Evolutionary conservation across 2,797 vertebrate genomes (phyloP), one percentile per base, ranked within the genome.

Genomic region (Luscinia luscinia): DNA sequence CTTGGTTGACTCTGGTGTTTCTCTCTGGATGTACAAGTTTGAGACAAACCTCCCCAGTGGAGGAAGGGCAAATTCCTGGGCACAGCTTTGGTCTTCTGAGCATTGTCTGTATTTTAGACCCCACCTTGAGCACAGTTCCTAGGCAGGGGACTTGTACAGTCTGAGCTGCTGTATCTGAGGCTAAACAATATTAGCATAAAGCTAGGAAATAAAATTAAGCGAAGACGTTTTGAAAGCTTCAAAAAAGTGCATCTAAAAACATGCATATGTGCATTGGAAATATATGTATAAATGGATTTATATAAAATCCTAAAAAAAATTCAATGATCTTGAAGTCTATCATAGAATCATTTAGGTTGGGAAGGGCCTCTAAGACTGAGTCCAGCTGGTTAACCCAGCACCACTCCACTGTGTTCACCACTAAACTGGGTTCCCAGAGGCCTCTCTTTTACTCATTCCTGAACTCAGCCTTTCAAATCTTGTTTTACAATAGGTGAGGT

Each of bases 251-350:
- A 11, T 91, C 12, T 52, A 34, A 63, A 54, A 61, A 22, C 5
- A 12, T 41, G 27, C 2, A 0, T 34, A 11, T 4, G 21, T 69
- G 17, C 34, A 34, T 34, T 34, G 34, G 34, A 34, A 34, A 34
- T 61, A 4, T 49, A 14, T 17, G 4, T 36, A 5, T 49, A 3
- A 28, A 19, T 11, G 32, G 17, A 40, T 40, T 36, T 0, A 2
- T 30, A 22, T 2, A 15, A 32, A 67, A 69, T 46, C 22, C 40
- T 86, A 46, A 67, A 81, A 81, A 5, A 3, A 38, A 17, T 28
- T 20, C 51, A 70, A 1, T 24, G 0, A 27, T 67, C 52, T 63
- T 67, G 24, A 80, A 52, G 13, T 90, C 3, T 0, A 2, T 84
- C 20, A 15, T 18, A 38, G 49, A 21, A 24, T 38, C 9, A 13